A percentile compares a stretch with the other conserved stretches of the same genome.
phyloP scores from a whole-genome alignment of 2,888 invertebrate species.

The Junonia oenone region DNA sequence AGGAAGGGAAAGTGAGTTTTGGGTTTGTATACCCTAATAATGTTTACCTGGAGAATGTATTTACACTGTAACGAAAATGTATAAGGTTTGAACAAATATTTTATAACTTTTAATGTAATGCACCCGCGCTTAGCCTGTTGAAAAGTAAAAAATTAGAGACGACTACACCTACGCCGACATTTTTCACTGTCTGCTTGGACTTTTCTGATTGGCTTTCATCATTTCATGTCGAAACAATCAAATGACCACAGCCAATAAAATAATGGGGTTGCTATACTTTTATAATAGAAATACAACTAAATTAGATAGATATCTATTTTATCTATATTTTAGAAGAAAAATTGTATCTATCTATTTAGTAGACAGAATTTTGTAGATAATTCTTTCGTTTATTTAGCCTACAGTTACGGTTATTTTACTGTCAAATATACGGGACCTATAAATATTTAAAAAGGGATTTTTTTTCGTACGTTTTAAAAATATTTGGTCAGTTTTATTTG shows the following conservation, averaged over 20 bases:
- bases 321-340: no score
- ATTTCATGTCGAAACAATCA: conserved; percentile 1
- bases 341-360: no score
- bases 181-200: conserved; percentile 64
- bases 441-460: no score
- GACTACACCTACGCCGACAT: conserved; percentile 63
- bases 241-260: conserved; percentile 8
- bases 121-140: conserved; percentile 44
- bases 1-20: conserved; percentile 50
- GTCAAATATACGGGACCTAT: no score
- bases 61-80: conserved; percentile 17
- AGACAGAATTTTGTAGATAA: no score
- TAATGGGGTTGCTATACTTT: conserved; percentile 1
- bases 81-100: conserved; percentile 12
- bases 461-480: no score
- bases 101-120: conserved; percentile 34
- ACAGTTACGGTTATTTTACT: no score
- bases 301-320: not conserved
- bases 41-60: conserved; percentile 38
- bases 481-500: no score
- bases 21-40: conserved; percentile 21
- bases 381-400: no score
- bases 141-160: conserved; percentile 44
- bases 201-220: conserved; percentile 48
- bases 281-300: not conserved